phyloP scores from a whole-genome alignment of 2,888 invertebrate genomes.

The Lasioglossum zephyrum region DNA sequence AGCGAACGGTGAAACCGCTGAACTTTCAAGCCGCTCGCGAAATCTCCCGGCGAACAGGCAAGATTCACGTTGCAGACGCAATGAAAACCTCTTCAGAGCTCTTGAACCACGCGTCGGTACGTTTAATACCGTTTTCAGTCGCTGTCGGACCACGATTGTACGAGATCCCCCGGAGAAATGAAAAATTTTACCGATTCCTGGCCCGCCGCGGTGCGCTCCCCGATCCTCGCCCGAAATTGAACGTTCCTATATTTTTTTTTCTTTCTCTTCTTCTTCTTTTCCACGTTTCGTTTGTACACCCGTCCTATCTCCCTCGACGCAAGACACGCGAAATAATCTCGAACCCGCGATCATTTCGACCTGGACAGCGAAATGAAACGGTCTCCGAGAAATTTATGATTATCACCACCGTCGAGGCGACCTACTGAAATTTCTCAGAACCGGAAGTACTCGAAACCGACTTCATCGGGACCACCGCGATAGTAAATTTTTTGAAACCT shows the following conservation, averaged over 20 bases:
- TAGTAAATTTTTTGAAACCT: background rate
- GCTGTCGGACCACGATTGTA: constrained; percentile 26
- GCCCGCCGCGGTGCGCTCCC: background rate
- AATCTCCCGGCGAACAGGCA: constrained; percentile 39
- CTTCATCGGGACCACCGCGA: background rate
- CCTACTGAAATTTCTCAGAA: background rate
- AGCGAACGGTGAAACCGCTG: constrained; percentile 41
- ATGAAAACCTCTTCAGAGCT: constrained; percentile 76
- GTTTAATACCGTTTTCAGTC: constrained; percentile 71
- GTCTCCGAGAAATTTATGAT: background rate
- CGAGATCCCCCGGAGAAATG: constrained; percentile 41
- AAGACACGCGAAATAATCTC: background rate
- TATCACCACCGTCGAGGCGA: background rate
- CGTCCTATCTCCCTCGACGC: background rate
- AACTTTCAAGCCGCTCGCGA: constrained; percentile 50
- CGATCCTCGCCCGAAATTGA: constrained; percentile 28
- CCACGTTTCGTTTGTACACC: background rate
- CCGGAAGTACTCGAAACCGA: background rate
- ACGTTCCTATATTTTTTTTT: background rate
- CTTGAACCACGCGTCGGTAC: constrained; percentile 71
- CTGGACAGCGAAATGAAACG: constrained; percentile 6
- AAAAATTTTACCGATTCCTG: constrained; percentile 41
- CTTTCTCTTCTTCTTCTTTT: background rate
- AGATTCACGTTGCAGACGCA: constrained; percentile 65
- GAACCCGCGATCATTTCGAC: background rate